These are phyloP conservation scores for Dufourea novaeangliae DNA, from an alignment of 1,140 invertebrate genomes.

Conservation along the genomic window DNA sequence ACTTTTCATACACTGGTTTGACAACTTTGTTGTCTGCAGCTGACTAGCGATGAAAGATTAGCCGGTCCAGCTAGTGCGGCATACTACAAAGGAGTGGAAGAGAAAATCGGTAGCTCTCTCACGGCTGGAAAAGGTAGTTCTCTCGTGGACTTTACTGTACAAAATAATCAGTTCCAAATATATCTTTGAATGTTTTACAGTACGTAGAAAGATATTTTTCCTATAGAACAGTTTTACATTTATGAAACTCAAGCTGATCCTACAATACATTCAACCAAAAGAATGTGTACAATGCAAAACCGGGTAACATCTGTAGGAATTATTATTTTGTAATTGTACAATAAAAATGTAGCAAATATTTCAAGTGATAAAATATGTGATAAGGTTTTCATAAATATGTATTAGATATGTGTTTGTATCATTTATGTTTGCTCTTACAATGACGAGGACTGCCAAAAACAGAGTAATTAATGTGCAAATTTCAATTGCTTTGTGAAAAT, in stretches of 20 bases:
- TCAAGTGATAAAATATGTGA: conserved; percentile 3
- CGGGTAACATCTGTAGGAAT: conserved; percentile 23
- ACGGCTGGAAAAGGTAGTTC: too few relatives aligned
- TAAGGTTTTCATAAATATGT: background rate
- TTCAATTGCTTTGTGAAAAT: background rate
- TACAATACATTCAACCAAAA: too few relatives aligned
- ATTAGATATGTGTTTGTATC: conserved; percentile 14
- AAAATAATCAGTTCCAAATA: background rate
- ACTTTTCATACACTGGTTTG: too few relatives aligned
- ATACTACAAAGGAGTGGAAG: too few relatives aligned
- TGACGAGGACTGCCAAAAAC: conserved; percentile 63
- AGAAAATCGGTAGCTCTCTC: too few relatives aligned
- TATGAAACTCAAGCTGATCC: too few relatives aligned
- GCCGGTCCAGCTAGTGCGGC: too few relatives aligned
- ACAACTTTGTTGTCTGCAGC: too few relatives aligned
- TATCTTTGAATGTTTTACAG: background rate
- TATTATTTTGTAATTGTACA: conserved; percentile 13
- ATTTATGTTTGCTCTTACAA: conserved; percentile 21
- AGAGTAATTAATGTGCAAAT: conserved; percentile 38
- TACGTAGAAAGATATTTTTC: too few relatives aligned
- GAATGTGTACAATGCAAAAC: conserved; percentile 18
- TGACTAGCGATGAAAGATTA: too few relatives aligned
- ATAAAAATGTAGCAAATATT: conserved; percentile 23
- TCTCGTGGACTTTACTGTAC: too few relatives aligned
- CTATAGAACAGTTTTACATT: too few relatives aligned